A percentile compares a stretch with the other conserved stretches of the same genome.
These are phyloP conservation scores for Trachelus iudaicus DNA, from an alignment of 2,888 invertebrate genomes.

Conservation along the genomic window DNA sequence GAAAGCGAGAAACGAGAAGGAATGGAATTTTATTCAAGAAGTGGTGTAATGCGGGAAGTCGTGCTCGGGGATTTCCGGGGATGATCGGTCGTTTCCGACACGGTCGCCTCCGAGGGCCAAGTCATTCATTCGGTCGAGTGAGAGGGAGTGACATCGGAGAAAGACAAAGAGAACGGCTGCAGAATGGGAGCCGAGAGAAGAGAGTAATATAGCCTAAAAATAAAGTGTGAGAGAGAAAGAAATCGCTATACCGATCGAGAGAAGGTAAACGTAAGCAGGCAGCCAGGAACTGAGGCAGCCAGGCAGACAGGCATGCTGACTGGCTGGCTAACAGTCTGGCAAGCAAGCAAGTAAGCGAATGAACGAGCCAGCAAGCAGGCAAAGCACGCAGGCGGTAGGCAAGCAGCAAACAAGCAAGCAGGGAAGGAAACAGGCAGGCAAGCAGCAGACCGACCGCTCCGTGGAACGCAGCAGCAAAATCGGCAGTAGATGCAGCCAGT, in stretches of 20 bases:
- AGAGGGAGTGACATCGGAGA: conserved; percentile 11
- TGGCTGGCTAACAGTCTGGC: background rate
- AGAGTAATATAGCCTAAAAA: conserved; percentile 1
- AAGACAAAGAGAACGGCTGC: conserved; percentile 1
- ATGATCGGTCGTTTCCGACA: conserved; percentile 41
- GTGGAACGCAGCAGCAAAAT: conserved; percentile 14
- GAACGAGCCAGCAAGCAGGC: conserved; percentile 2
- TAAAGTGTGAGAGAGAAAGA: conserved; percentile 10
- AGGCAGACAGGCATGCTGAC: background rate
- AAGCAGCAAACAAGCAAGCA: conserved; percentile 14
- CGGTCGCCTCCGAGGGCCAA: conserved; percentile 25
- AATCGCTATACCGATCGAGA: background rate
- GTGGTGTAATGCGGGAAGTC: conserved; percentile 50
- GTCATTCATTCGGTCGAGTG: conserved; percentile 48
- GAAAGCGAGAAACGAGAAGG: conserved; percentile 25
- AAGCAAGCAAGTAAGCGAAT: background rate
- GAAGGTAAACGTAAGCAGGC: background rate
- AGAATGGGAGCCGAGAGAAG: conserved; percentile 12
- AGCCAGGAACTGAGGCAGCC: background rate
- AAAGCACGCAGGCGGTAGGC: conserved; percentile 18
- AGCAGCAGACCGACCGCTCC: conserved; percentile 18
- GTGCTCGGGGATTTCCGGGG: conserved; percentile 39
- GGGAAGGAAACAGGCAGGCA: conserved; percentile 21
- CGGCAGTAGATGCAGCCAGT: conserved; percentile 47
- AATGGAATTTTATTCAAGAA: conserved; percentile 54